These are phyloP conservation scores for Microplitis demolitor DNA, from an alignment of 1,140 invertebrate genomes.

Conservation along the genomic window DNA sequence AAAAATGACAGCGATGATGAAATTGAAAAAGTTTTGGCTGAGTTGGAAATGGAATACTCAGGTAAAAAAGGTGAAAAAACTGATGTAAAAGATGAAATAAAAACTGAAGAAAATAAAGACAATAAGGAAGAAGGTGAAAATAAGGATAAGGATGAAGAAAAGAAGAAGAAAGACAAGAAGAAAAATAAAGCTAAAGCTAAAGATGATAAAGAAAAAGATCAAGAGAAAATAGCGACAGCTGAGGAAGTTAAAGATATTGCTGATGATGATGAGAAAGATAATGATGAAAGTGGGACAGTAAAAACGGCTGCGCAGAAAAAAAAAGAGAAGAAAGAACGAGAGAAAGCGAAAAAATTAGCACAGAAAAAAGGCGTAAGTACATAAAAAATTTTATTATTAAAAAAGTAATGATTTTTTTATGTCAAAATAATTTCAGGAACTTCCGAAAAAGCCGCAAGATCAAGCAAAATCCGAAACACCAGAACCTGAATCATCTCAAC, in stretches of 20 bases:
- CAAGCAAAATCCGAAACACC: constrained; percentile 50
- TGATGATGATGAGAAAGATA: constrained; percentile 56
- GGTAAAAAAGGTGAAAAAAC: constrained; percentile 51
- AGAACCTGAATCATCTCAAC: constrained; percentile 42
- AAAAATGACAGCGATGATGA: constrained; percentile 85
- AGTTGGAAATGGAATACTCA: constrained; percentile 78
- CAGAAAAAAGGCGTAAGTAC: constrained; percentile 64
- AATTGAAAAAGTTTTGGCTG: constrained; percentile 81
- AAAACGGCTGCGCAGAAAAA: constrained; percentile 86
- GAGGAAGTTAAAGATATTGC: constrained; percentile 54
- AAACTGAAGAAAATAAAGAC: constrained; percentile 12
- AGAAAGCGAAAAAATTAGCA: constrained; percentile 75
- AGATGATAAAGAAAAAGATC: constrained; percentile 48
- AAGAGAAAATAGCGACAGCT: constrained; percentile 56
- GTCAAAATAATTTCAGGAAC: constrained; percentile 35
- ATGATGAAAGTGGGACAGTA: constrained; percentile 65
- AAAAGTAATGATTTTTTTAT: not conserved
- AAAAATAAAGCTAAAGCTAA: constrained; percentile 42
- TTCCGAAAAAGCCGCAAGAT: constrained; percentile 54
- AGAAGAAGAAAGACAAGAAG: constrained; percentile 40
- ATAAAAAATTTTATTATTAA: not conserved
- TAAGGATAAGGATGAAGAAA: not conserved
- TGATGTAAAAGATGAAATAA: constrained; percentile 35
- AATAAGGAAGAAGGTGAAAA: constrained; percentile 51
- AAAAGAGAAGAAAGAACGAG: constrained; percentile 84